Percentiles rank a stretch among this genome's conserved stretches.
These are phyloP conservation scores for Drosophila tristis DNA, from an alignment of 1,140 invertebrate species.

Conservation along the genomic window DNA sequence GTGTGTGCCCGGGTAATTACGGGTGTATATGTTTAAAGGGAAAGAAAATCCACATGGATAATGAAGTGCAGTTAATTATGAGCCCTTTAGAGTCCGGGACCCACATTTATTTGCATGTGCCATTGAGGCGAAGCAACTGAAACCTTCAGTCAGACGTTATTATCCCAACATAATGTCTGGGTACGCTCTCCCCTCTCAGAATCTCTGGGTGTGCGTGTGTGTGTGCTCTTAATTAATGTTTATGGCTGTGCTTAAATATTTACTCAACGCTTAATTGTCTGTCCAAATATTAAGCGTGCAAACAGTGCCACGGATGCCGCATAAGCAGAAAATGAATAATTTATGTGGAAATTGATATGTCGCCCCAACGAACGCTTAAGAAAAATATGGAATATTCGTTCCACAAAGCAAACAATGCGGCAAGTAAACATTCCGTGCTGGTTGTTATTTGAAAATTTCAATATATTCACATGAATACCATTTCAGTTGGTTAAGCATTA, in stretches of 20 bases:
- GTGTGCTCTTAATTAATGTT: slow-evolving; percentile 60
- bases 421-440: too few relatives aligned
- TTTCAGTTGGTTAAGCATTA: too few relatives aligned
- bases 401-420: slow-evolving; percentile 25
- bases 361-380: slow-evolving; percentile 2
- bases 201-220: slow-evolving; percentile 12
- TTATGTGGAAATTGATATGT: slow-evolving; percentile 53
- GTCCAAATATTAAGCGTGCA: slow-evolving; percentile 57
- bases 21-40: background rate
- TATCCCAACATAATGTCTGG: slow-evolving; percentile 27
- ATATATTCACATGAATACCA: too few relatives aligned
- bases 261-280: slow-evolving; percentile 58
- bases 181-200: slow-evolving; percentile 1
- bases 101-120: slow-evolving; percentile 36
- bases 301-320: slow-evolving; percentile 24
- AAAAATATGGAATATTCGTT: slow-evolving; percentile 16
- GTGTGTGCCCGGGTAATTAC: slow-evolving; percentile 2
- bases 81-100: slow-evolving; percentile 1
- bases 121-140: slow-evolving; percentile 18
- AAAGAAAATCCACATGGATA: slow-evolving; percentile 25
- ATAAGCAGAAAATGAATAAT: slow-evolving; percentile 46
- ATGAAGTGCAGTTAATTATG: slow-evolving; percentile 55
- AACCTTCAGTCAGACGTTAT: slow-evolving; percentile 34
- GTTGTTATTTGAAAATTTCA: too few relatives aligned
- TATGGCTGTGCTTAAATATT: slow-evolving; percentile 56